phyloP scores from a whole-genome alignment of 2,797 vertebrate species.

The Distichodus sexfasciatus region DNA sequence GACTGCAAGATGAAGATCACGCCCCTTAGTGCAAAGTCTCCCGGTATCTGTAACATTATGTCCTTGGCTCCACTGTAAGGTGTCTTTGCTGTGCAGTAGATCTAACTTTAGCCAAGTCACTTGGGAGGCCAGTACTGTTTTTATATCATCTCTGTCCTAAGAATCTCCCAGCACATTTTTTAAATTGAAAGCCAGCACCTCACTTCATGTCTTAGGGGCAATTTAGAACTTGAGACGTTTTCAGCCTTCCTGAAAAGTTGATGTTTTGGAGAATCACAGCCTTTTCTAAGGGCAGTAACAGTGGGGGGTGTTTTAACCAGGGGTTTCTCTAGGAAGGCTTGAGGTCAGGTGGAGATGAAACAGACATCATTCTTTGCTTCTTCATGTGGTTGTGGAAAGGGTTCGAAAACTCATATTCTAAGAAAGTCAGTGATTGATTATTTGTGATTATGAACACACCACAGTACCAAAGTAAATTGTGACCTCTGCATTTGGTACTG shows the following conservation, averaged over 20 bases:
- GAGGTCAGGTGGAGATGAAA: background rate
- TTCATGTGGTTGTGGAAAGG: background rate
- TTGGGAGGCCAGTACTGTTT: background rate
- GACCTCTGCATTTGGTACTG: too few relatives aligned
- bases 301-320: background rate
- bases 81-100: background rate
- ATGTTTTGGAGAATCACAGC: background rate
- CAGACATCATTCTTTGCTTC: background rate
- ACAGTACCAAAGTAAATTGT: too few relatives aligned
- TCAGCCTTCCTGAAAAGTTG: background rate
- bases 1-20: background rate
- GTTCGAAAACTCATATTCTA: too few relatives aligned
- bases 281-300: background rate
- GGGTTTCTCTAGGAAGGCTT: background rate
- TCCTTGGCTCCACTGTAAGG: background rate
- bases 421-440: too few relatives aligned
- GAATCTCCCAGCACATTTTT: background rate
- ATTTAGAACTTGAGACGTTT: background rate
- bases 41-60: background rate
- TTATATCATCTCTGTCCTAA: background rate
- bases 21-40: background rate
- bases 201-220: background rate
- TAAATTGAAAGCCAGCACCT: background rate
- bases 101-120: background rate
- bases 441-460: too few relatives aligned